Evolutionary conservation across 2,888 invertebrate genomes (phyloP).

Genomic region (Perizoma affinitatum): DNA sequence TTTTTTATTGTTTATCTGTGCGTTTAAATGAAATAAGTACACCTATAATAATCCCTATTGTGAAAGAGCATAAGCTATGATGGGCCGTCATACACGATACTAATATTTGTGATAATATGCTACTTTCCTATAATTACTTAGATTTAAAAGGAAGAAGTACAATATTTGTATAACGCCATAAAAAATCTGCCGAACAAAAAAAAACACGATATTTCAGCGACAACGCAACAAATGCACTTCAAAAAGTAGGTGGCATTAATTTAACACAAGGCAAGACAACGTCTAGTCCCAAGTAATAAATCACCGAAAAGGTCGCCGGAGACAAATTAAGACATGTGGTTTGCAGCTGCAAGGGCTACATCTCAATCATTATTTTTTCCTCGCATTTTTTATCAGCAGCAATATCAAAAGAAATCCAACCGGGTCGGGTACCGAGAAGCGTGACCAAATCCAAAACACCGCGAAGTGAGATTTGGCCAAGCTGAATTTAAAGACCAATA

Average conservation of each 20-base stretch:
- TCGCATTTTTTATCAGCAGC: conserved; percentile 31
- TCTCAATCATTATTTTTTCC: conserved; percentile 45
- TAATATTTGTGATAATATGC: too few species aligned
- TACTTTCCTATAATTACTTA: neutral
- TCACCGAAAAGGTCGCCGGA: conserved; percentile 68
- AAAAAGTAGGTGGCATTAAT: conserved; percentile 19
- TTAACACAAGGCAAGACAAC: conserved; percentile 23
- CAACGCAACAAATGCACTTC: conserved; percentile 17
- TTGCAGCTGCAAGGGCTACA: conserved; percentile 67
- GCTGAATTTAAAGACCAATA: conserved; percentile 28
- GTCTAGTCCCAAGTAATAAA: conserved; percentile 57
- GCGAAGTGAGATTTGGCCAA: conserved; percentile 54
- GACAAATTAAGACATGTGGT: conserved; percentile 75
- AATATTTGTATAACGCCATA: too few species aligned
- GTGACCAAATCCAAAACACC: conserved; percentile 75
- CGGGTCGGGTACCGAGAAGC: conserved; percentile 48
- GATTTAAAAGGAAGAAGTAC: neutral
- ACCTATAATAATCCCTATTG: too few species aligned
- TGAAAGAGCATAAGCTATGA: too few species aligned
- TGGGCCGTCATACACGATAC: too few species aligned
- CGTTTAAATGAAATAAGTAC: conserved; percentile 49
- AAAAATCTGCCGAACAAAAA: too few species aligned
- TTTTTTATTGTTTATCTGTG: conserved; percentile 47
- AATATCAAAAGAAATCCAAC: conserved; percentile 36
- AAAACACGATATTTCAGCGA: neutral